A percentile compares a stretch with the other conserved stretches of the same genome.
phyloP scores from a whole-genome alignment of 2,888 invertebrate genomes.

The Rhamnusium bicolor region DNA sequence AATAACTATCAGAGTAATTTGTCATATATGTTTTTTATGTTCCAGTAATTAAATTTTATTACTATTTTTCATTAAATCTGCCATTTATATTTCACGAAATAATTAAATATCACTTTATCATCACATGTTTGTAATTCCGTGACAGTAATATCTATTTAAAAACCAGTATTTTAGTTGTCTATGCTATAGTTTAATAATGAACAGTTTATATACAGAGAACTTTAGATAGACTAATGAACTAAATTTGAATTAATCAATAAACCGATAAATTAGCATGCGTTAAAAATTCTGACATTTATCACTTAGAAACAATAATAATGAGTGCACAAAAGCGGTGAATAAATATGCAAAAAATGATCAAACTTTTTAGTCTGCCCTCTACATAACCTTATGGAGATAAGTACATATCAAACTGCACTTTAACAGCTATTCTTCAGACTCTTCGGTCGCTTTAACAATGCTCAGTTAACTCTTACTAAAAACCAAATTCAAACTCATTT shows the following conservation, averaged over 20 bases:
- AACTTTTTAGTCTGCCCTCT: too few relatives aligned
- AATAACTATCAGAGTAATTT: not conserved
- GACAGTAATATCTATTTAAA: not conserved
- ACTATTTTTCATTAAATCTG: not conserved
- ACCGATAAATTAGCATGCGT: too few relatives aligned
- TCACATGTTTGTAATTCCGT: not conserved
- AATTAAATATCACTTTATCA: not conserved
- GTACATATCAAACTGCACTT: too few relatives aligned
- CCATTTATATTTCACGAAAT: not conserved
- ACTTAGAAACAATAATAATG: too few relatives aligned
- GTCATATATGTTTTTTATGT: not conserved
- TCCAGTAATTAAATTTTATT: not conserved
- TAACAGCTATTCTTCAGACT: too few relatives aligned
- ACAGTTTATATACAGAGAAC: not conserved
- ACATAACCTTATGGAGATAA: too few relatives aligned
- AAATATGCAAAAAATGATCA: too few relatives aligned
- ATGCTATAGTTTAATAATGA: not conserved
- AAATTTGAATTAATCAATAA: not conserved
- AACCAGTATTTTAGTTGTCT: not conserved
- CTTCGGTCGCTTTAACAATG: too few relatives aligned
- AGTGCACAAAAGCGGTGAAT: too few relatives aligned
- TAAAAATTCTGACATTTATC: too few relatives aligned
- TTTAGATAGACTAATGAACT: not conserved
- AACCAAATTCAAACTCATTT: too few relatives aligned
- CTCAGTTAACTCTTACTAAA: too few relatives aligned